phyloP scores from a whole-genome alignment of 2,888 invertebrate species.

The Alloscopus bannaensis region DNA sequence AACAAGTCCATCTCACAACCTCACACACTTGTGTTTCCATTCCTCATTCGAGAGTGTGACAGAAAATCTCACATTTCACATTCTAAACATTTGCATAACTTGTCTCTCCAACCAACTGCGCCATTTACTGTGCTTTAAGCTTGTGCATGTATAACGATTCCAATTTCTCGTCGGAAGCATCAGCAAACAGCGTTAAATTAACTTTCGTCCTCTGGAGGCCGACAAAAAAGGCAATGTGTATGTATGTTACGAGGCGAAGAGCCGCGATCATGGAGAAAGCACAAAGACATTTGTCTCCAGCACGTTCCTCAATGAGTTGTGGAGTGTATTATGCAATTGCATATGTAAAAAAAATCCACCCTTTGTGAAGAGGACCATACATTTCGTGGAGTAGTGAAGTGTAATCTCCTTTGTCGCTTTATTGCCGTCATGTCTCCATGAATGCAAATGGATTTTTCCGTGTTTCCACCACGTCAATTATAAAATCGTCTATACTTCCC shows the following conservation, averaged over 20 bases:
- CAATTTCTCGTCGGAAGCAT: slow-evolving; percentile 66
- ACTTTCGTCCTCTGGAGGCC: slow-evolving; percentile 70
- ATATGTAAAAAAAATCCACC: slow-evolving; percentile 23
- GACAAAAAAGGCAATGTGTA: slow-evolving; percentile 60
- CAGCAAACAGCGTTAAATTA: slow-evolving; percentile 73
- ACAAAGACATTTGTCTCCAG: slow-evolving; percentile 34
- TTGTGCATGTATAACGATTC: slow-evolving; percentile 11
- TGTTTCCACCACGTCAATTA: slow-evolving; percentile 66
- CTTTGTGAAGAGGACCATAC: slow-evolving; percentile 1
- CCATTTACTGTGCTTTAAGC: slow-evolving; percentile 23
- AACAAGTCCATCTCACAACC: too few species aligned
- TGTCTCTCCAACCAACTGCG: slow-evolving; percentile 19
- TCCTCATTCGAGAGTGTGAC: too few species aligned
- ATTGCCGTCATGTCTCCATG: slow-evolving; percentile 50
- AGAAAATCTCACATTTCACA: too few species aligned
- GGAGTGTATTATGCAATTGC: slow-evolving; percentile 38
- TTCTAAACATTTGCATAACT: too few species aligned
- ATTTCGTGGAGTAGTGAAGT: slow-evolving; percentile 55
- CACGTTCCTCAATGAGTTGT: slow-evolving; percentile 45
- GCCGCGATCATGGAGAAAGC: slow-evolving; percentile 59
- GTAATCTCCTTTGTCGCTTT: slow-evolving; percentile 60
- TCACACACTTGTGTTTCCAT: too few species aligned
- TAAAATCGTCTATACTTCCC: slow-evolving; percentile 42
- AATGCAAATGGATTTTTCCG: slow-evolving; percentile 71
- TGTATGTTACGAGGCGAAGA: slow-evolving; percentile 23